Conservation (phyloP, 1,140 invertebrate species). For the Drosophila miranda region DNA sequence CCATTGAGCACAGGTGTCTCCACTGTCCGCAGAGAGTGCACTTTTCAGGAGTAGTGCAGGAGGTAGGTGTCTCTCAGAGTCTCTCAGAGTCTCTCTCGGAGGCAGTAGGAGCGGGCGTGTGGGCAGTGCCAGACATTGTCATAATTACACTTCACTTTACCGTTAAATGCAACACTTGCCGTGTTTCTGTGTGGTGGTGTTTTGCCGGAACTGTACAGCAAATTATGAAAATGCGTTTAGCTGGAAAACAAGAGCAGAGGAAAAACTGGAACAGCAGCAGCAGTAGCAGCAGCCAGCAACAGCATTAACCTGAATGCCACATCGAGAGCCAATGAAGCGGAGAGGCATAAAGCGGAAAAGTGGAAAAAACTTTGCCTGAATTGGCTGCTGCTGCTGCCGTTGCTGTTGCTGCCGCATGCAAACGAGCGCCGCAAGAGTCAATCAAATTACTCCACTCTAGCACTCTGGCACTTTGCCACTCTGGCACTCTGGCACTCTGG, state of each 20-base stretch:
- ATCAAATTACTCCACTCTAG: constrained; percentile 61
- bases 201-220: constrained; percentile 71
- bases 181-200: constrained; percentile 4
- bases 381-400: constrained; percentile 13
- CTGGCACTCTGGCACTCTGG: too few relatives aligned
- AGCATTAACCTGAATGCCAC: constrained; percentile 75
- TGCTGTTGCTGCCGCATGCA: constrained; percentile 48
- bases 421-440: constrained; percentile 71
- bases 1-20: constrained; percentile 2
- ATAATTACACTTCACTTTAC: constrained; percentile 62
- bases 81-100: too few relatives aligned
- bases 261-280: constrained; percentile 69
- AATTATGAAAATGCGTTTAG: constrained; percentile 79
- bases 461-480: too few relatives aligned
- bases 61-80: background rate
- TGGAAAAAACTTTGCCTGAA: constrained; percentile 33
- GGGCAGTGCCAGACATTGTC: constrained; percentile 53
- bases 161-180: constrained; percentile 75
- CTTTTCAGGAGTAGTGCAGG: background rate
- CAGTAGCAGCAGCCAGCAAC: constrained; percentile 44
- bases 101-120: constrained; percentile 5
- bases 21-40: background rate
- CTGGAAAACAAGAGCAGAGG: constrained; percentile 47
- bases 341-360: constrained; percentile 14
- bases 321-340: constrained; percentile 59